Evolutionary conservation across 1,140 invertebrate species (phyloP).

Genomic region (Spodoptera frugiperda): DNA sequence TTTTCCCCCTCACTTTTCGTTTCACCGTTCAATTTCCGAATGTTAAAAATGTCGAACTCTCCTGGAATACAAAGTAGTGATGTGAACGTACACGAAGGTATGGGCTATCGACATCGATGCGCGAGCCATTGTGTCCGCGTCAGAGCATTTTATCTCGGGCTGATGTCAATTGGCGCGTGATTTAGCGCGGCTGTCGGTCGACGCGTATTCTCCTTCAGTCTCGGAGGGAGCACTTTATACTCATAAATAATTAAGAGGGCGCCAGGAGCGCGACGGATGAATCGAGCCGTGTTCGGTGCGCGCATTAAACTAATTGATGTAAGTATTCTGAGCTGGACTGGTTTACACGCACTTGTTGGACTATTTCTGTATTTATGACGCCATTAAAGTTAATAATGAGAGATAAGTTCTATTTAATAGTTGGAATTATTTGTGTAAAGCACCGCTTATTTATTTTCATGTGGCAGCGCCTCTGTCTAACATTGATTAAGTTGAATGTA

Average conservation of each 20-base stretch:
- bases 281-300: conserved; percentile 31
- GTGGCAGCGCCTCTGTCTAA: neutral
- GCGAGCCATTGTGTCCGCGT: conserved; percentile 52
- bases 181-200: conserved; percentile 59
- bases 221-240: conserved; percentile 48
- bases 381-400: conserved; percentile 46
- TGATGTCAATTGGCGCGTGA: conserved; percentile 54
- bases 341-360: conserved; percentile 47
- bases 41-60: conserved; percentile 30
- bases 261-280: conserved; percentile 35
- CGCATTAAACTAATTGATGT: conserved; percentile 45
- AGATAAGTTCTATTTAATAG: conserved; percentile 39
- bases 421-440: conserved; percentile 20
- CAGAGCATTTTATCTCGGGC: conserved; percentile 52
- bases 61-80: conserved; percentile 34
- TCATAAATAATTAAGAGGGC: conserved; percentile 55
- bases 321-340: conserved; percentile 36
- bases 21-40: conserved; percentile 42
- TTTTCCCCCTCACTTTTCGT: conserved; percentile 32
- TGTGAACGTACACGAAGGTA: conserved; percentile 20
- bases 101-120: conserved; percentile 48
- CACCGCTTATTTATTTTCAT: conserved; percentile 11
- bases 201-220: conserved; percentile 64
- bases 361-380: conserved; percentile 47
- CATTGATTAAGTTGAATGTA: neutral